Percentiles rank a stretch among this genome's conserved stretches.
phyloP scores from a whole-genome alignment of 1,140 invertebrate genomes.

The Aethina tumida region DNA sequence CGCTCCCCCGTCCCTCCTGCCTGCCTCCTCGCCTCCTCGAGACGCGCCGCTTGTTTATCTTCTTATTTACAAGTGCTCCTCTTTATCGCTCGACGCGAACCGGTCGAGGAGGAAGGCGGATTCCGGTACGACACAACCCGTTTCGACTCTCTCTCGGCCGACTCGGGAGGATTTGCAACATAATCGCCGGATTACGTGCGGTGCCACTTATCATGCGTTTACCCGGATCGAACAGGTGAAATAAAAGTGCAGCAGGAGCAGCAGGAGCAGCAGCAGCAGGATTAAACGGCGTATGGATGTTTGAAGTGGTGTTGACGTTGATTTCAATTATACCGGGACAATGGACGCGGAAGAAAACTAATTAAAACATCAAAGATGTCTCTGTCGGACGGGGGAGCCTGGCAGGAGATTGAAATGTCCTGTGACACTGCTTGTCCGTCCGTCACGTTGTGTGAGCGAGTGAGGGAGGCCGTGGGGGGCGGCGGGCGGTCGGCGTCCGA shows the following conservation, averaged over 20 bases:
- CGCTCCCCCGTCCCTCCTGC: conserved; percentile 1
- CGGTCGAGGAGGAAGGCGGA: too few species aligned
- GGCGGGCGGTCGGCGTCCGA: conserved; percentile 7
- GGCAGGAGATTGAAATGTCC: conserved; percentile 32
- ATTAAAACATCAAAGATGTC: conserved; percentile 36
- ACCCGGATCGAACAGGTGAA: too few species aligned
- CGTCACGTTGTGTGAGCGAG: conserved; percentile 19
- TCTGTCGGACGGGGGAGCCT: conserved; percentile 1
- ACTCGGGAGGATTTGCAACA: too few species aligned
- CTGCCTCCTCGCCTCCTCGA: not conserved
- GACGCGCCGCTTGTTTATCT: conserved; percentile 12
- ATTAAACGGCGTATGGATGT: too few species aligned
- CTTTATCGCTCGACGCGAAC: not conserved
- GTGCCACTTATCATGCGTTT: too few species aligned
- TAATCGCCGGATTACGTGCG: too few species aligned
- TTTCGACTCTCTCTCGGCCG: not conserved
- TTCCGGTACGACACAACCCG: too few species aligned
- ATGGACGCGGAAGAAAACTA: conserved; percentile 34
- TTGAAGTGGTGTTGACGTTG: not conserved
- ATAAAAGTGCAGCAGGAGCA: too few species aligned
- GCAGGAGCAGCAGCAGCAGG: too few species aligned
- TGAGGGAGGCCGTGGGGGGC: conserved; percentile 12
- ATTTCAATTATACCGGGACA: too few species aligned
- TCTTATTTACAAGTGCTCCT: conserved; percentile 8
- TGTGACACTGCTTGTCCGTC: conserved; percentile 30